Conservation (phyloP, 2,888 invertebrate genomes). For the Oxytorus armatus region DNA sequence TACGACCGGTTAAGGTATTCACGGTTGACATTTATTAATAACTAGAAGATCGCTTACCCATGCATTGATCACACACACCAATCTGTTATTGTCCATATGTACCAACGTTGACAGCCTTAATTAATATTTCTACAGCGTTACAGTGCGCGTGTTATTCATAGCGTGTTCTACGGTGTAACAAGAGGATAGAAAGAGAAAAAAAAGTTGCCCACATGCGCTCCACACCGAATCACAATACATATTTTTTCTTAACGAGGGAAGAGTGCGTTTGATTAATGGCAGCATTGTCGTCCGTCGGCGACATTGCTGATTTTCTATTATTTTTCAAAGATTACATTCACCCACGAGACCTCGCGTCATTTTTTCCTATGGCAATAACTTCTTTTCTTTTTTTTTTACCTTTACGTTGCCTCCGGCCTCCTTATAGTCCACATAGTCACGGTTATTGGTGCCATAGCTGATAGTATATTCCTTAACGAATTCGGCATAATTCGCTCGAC, state of each 20-base stretch:
- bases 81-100: conserved; percentile 25
- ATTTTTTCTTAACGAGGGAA: conserved; percentile 19
- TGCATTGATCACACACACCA: conserved; percentile 27
- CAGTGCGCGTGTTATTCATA: conserved; percentile 49
- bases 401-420: conserved; percentile 95
- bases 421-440: conserved; percentile 95
- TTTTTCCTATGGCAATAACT: conserved; percentile 41
- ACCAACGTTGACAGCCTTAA: background rate
- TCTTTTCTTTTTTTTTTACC: too few species aligned
- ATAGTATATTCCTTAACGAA: conserved; percentile 97
- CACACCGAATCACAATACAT: conserved; percentile 11
- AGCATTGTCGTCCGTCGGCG: conserved; percentile 26
- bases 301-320: background rate
- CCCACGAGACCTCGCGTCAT: conserved; percentile 19
- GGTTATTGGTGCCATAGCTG: conserved; percentile 95
- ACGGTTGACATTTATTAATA: conserved; percentile 16
- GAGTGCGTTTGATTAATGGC: conserved; percentile 49
- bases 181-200: background rate
- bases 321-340: conserved; percentile 18
- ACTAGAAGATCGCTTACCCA: conserved; percentile 28
- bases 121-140: conserved; percentile 33
- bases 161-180: conserved; percentile 28
- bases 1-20: conserved; percentile 6
- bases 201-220: conserved; percentile 58
- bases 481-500: conserved; percentile 95